Evolutionary conservation across 2,797 vertebrate genomes (phyloP).

Genomic region (Rhyacichthys aspro): DNA sequence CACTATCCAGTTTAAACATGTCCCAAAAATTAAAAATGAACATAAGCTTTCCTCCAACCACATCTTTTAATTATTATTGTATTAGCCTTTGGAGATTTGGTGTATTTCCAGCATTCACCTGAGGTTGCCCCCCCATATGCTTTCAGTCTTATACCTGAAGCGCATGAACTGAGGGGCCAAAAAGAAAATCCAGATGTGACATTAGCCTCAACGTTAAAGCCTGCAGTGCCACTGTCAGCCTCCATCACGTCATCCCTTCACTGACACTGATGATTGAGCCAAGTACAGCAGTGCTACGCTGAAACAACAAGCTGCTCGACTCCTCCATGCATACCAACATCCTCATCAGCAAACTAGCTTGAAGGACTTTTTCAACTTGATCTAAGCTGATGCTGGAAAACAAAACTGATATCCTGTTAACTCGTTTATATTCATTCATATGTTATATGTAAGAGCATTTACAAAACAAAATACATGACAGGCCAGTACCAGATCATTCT

Average conservation of each 20-base stretch:
- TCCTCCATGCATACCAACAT: slow-evolving; percentile 22
- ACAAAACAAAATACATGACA: too few species aligned
- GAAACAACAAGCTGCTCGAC: slow-evolving; percentile 33
- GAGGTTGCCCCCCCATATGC: slow-evolving; percentile 54
- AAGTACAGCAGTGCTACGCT: slow-evolving; percentile 52
- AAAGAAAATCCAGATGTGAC: slow-evolving; percentile 71
- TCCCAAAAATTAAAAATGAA: too few species aligned
- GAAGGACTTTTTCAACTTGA: slow-evolving; percentile 31
- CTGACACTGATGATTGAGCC: slow-evolving; percentile 65
- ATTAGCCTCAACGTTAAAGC: slow-evolving; percentile 49
- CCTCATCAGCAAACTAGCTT: slow-evolving; percentile 43
- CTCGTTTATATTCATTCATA: too few species aligned
- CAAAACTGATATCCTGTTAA: background rate
- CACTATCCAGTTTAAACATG: too few species aligned
- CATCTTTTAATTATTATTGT: background rate
- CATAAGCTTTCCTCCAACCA: too few species aligned
- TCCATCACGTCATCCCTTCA: slow-evolving; percentile 55
- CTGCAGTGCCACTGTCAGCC: slow-evolving; percentile 57
- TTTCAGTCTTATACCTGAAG: slow-evolving; percentile 61
- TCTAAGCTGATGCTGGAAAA: slow-evolving; percentile 15
- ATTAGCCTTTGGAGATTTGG: slow-evolving; percentile 6
- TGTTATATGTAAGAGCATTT: too few species aligned
- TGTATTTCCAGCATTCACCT: slow-evolving; percentile 27
- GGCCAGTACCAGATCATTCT: too few species aligned
- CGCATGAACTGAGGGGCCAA: slow-evolving; percentile 33